Conservation (phyloP, 2,888 invertebrate species). For the Sminthurides aquaticus region DNA sequence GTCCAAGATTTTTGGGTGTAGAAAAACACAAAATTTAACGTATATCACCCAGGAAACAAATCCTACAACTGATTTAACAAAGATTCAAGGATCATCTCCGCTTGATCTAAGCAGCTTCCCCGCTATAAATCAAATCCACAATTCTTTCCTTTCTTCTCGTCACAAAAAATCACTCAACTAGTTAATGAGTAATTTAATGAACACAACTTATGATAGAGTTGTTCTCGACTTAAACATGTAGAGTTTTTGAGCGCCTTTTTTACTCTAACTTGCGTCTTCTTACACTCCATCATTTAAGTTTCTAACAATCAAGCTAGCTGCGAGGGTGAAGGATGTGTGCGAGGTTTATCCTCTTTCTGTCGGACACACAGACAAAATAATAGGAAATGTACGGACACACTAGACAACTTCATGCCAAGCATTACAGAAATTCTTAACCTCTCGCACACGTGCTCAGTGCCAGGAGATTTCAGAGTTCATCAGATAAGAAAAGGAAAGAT, state of each 20-base stretch:
- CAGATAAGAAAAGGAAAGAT: not conserved
- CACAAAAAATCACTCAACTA: slow-evolving; percentile 12
- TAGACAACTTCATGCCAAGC: no score
- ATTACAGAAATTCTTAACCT: no score
- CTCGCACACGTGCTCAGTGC: not conserved
- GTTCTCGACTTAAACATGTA: not conserved
- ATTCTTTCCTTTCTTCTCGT: slow-evolving; percentile 2
- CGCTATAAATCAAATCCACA: slow-evolving; percentile 4
- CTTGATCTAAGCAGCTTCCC: not conserved
- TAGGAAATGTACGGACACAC: not conserved
- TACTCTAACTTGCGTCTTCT: not conserved
- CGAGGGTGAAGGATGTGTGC: no score
- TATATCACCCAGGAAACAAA: no score
- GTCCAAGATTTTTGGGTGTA: no score
- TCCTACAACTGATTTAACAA: no score
- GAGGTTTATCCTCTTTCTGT: not conserved
- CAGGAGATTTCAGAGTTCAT: not conserved
- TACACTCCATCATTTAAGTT: no score
- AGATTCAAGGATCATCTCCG: not conserved
- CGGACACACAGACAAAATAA: no score
- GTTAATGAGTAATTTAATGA: slow-evolving; percentile 27
- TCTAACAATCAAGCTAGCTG: no score
- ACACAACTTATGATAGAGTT: slow-evolving; percentile 17
- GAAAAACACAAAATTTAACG: no score
- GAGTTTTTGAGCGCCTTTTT: no score